These are phyloP conservation scores for Zaprionus davidi DNA, from an alignment of 1,140 invertebrate genomes.

Conservation along the genomic window DNA sequence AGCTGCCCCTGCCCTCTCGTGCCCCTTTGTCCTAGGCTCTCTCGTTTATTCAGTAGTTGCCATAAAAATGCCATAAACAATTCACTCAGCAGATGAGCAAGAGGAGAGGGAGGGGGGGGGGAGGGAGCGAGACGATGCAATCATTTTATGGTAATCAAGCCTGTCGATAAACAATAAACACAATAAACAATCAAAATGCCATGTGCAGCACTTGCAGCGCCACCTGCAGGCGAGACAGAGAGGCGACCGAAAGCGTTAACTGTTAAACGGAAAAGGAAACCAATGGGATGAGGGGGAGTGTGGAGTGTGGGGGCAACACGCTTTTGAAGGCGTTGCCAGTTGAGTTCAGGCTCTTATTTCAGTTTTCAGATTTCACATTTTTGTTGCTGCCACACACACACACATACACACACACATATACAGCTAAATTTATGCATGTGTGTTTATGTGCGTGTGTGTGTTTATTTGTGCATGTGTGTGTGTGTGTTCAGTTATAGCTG, in stretches of 20 bases:
- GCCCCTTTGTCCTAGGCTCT: background rate
- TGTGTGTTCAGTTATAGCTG: conserved; percentile 68
- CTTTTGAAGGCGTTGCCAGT: background rate
- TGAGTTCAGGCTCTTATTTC: background rate
- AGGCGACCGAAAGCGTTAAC: background rate
- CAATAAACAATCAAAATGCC: conserved; percentile 70
- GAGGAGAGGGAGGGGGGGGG: background rate
- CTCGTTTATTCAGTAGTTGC: background rate
- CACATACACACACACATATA: conserved; percentile 1
- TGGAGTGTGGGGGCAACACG: background rate
- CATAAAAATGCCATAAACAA: conserved; percentile 20
- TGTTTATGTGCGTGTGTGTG: conserved; percentile 10
- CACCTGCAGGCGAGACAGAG: background rate
- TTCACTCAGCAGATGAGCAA: background rate
- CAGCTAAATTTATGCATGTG: background rate
- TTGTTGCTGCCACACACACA: conserved; percentile 4
- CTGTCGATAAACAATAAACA: conserved; percentile 67
- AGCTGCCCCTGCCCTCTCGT: background rate
- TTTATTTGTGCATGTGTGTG: conserved; percentile 11
- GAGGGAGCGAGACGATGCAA: conserved; percentile 35
- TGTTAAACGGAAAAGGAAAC: background rate
- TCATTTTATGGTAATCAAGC: conserved; percentile 76
- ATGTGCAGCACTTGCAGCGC: conserved; percentile 51
- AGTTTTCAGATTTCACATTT: conserved; percentile 6
- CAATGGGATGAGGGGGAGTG: no score